These are phyloP conservation scores for Pseudoips prasinana DNA, from an alignment of 2,888 invertebrate species.

Conservation along the genomic window DNA sequence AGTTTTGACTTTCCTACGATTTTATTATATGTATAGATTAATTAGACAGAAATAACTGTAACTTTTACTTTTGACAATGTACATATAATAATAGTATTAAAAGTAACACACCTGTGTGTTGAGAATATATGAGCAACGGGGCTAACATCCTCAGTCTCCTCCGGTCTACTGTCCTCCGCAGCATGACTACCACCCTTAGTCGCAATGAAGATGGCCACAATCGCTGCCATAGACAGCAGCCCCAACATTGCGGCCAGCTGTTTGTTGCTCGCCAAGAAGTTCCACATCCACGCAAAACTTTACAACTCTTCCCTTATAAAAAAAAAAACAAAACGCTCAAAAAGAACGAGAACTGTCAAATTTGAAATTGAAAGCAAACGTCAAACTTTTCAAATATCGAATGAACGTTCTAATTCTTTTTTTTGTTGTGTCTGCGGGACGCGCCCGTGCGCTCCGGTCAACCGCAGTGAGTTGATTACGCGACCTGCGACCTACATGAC, in stretches of 20 bases:
- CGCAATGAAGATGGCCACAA: constrained; percentile 57
- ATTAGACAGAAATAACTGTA: too few relatives aligned
- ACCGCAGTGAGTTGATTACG: constrained; percentile 56
- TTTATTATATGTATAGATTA: too few relatives aligned
- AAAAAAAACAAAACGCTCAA: constrained; percentile 6
- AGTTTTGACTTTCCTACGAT: too few relatives aligned
- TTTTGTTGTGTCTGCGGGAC: constrained; percentile 13
- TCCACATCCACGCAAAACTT: constrained; percentile 61
- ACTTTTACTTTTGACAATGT: too few relatives aligned
- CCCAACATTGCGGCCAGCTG: constrained; percentile 72
- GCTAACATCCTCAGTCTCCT: constrained; percentile 65
- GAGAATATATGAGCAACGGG: constrained; percentile 60
- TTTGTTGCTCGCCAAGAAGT: constrained; percentile 67
- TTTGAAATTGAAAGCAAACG: constrained; percentile 2
- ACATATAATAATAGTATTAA: too few relatives aligned
- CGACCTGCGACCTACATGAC: constrained; percentile 59
- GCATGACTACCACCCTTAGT: constrained; percentile 50
- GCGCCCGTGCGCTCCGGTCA: constrained; percentile 45
- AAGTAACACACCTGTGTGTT: constrained; percentile 54
- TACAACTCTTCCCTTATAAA: constrained; percentile 8
- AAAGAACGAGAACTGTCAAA: constrained; percentile 7
- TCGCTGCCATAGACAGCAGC: constrained; percentile 54
- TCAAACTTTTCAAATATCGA: background rate
- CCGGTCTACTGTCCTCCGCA: constrained; percentile 32
- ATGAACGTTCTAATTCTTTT: background rate